phyloP scores from a whole-genome alignment of 2,113 vertebrate species.

The Gavia stellata region DNA sequence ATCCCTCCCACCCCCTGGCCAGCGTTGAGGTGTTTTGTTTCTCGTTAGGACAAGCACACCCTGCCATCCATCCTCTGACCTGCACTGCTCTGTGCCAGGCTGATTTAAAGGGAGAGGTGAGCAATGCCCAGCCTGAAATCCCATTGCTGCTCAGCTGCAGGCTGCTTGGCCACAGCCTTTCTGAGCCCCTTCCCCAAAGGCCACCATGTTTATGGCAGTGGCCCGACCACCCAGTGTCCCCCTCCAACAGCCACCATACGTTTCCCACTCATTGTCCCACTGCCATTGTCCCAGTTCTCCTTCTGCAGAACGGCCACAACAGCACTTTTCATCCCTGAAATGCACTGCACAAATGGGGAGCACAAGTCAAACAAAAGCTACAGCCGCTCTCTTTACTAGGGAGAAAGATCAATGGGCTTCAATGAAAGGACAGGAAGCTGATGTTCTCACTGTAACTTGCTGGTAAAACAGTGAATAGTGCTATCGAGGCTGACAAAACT shows the following conservation, averaged over 20 bases:
- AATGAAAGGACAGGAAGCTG: constrained; percentile 72
- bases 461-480: constrained; percentile 55
- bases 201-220: neutral
- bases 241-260: neutral
- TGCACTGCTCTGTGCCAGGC: neutral
- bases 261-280: neutral
- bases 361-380: constrained; percentile 66
- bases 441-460: constrained; percentile 65
- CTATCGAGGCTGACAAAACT: constrained; percentile 48
- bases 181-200: neutral
- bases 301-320: constrained; percentile 45
- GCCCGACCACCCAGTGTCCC: neutral
- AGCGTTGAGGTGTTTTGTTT: neutral
- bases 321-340: constrained; percentile 60
- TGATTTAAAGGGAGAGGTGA: neutral
- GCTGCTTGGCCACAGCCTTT: neutral
- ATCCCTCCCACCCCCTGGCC: neutral
- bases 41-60: neutral
- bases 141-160: neutral
- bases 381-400: constrained; percentile 54
- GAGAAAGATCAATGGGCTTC: constrained; percentile 64
- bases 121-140: neutral
- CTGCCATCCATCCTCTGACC: neutral
- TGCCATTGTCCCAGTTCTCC: neutral
- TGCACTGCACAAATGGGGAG: constrained; percentile 33